A percentile compares a stretch with the other conserved stretches of the same genome.
Evolutionary conservation across 2,797 vertebrate species (phyloP).

Genomic region (Phoebastria nigripes): DNA sequence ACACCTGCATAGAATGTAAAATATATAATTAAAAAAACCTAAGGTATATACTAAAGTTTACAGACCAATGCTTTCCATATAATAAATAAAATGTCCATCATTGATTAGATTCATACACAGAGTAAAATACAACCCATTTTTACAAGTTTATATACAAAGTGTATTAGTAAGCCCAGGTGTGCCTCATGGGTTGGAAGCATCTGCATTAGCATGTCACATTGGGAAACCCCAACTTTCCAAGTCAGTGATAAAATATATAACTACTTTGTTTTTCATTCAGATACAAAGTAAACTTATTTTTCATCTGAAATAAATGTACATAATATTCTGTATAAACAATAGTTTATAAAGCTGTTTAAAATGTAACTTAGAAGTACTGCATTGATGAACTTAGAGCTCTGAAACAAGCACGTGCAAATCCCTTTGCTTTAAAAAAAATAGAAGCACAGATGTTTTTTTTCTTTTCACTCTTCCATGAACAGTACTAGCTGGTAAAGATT

Average conservation of each 20-base stretch:
- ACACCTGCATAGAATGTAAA: constrained; percentile 76
- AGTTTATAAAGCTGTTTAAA: constrained; percentile 76
- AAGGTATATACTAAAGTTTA: constrained; percentile 78
- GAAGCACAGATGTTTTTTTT: constrained; percentile 9
- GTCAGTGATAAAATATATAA: constrained; percentile 76
- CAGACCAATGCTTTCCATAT: constrained; percentile 78
- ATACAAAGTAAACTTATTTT: constrained; percentile 77
- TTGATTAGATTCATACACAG: constrained; percentile 79
- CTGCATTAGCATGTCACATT: constrained; percentile 53
- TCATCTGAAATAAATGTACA: constrained; percentile 76
- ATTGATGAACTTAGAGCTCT: constrained; percentile 62
- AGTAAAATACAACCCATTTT: constrained; percentile 83
- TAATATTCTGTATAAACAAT: constrained; percentile 72
- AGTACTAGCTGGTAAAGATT: constrained; percentile 38
- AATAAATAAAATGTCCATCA: constrained; percentile 80
- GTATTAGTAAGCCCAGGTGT: constrained; percentile 56
- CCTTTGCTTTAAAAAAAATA: constrained; percentile 61
- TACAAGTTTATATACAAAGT: constrained; percentile 79
- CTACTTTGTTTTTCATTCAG: constrained; percentile 75
- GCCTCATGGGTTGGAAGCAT: constrained; percentile 65
- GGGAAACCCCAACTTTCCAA: constrained; percentile 69
- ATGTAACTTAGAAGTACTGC: constrained; percentile 69
- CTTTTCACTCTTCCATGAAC: neutral
- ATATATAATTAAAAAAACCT: constrained; percentile 73
- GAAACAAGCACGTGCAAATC: constrained; percentile 72